Evolutionary conservation across 1,140 invertebrate genomes (phyloP).

Genomic region (Fopius arisanus): DNA sequence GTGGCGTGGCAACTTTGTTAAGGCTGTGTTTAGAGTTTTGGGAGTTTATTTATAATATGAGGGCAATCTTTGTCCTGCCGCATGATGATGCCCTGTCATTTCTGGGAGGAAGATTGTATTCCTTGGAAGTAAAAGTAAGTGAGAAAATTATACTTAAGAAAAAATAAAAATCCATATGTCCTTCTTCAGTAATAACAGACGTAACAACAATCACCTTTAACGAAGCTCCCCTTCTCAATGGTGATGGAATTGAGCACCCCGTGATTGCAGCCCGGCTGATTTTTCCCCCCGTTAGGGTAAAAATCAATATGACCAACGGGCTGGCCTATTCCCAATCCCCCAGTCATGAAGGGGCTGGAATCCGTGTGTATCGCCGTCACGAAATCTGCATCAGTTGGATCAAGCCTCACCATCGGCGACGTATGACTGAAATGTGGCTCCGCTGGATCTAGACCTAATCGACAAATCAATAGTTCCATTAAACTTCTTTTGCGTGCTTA

Average conservation of each 20-base stretch:
- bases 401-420: conserved; percentile 80
- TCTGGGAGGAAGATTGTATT: too few relatives aligned
- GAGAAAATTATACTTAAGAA: too few relatives aligned
- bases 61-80: too few relatives aligned
- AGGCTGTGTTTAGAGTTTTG: too few relatives aligned
- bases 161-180: too few relatives aligned
- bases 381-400: conserved; percentile 83
- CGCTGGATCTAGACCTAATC: conserved; percentile 85
- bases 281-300: conserved; percentile 86
- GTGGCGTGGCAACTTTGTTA: too few relatives aligned
- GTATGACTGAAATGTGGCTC: conserved; percentile 90
- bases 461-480: background rate
- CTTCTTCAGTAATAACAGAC: too few relatives aligned
- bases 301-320: conserved; percentile 88
- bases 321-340: conserved; percentile 82
- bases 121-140: too few relatives aligned
- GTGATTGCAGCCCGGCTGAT: conserved; percentile 85
- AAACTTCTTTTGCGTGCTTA: background rate
- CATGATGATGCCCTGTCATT: too few relatives aligned
- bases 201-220: conserved; percentile 67
- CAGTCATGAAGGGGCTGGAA: conserved; percentile 79
- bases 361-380: conserved; percentile 92
- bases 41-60: too few relatives aligned
- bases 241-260: conserved; percentile 75
- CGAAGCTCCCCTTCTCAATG: conserved; percentile 71